These are phyloP conservation scores for Bombylius discolor DNA, from an alignment of 2,888 invertebrate genomes.

Conservation along the genomic window DNA sequence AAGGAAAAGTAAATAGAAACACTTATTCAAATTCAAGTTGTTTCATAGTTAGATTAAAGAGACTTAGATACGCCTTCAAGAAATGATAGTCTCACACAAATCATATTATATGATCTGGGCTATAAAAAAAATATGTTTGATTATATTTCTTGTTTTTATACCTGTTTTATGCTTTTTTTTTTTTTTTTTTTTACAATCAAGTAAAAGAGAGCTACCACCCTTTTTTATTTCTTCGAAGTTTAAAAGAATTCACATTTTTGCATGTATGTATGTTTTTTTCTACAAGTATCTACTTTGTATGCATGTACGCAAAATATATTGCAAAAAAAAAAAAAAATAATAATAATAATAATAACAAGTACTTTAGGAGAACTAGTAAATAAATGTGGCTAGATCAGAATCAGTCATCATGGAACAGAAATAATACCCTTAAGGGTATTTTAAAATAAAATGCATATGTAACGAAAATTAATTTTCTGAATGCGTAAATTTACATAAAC, in stretches of 20 bases:
- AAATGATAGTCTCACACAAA: not conserved
- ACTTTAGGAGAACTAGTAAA: too few relatives aligned
- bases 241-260: not conserved
- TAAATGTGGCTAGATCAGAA: not conserved
- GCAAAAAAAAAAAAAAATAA: too few relatives aligned
- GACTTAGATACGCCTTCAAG: not conserved
- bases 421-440: too few relatives aligned
- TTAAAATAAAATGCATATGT: not conserved
- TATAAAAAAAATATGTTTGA: too few relatives aligned
- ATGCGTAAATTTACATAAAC: constrained; percentile 10
- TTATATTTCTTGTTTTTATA: not conserved
- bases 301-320: too few relatives aligned
- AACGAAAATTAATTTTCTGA: constrained; percentile 6
- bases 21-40: too few relatives aligned
- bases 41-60: too few relatives aligned
- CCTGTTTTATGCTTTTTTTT: not conserved
- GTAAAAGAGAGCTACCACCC: not conserved
- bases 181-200: not conserved
- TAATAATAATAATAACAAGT: too few relatives aligned
- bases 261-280: not conserved
- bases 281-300: too few relatives aligned
- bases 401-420: not conserved
- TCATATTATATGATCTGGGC: not conserved
- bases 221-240: not conserved
- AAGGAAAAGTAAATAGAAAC: not conserved